A percentile compares a stretch with the other conserved stretches of the same genome.
These are phyloP conservation scores for Panopea generosa DNA, from an alignment of 2,888 invertebrate genomes.

Conservation along the genomic window DNA sequence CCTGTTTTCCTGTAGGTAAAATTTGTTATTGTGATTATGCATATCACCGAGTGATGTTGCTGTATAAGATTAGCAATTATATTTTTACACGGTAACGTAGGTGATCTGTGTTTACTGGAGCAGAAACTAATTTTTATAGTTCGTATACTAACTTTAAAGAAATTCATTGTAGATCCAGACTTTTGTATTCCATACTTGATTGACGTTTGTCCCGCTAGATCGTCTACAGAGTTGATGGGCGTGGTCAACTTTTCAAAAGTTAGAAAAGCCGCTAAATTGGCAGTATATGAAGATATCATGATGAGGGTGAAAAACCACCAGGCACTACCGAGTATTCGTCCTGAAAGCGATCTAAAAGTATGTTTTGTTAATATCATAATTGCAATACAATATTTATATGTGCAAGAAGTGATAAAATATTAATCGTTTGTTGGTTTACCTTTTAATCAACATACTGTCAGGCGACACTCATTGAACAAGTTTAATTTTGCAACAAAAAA, in stretches of 20 bases:
- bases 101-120: too few species aligned
- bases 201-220: slow-evolving; percentile 96
- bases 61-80: too few species aligned
- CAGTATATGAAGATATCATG: slow-evolving; percentile 85
- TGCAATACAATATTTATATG: slow-evolving; percentile 18
- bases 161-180: slow-evolving; percentile 96
- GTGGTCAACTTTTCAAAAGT: slow-evolving; percentile 85
- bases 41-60: too few species aligned
- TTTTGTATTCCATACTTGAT: slow-evolving; percentile 98
- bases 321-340: slow-evolving; percentile 85
- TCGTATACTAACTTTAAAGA: slow-evolving; percentile 93
- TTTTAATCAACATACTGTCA: too few species aligned
- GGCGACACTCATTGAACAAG: too few species aligned
- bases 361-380: not conserved
- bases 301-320: slow-evolving; percentile 86
- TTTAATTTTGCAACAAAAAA: too few species aligned
- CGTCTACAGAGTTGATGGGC: slow-evolving; percentile 97
- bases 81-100: too few species aligned
- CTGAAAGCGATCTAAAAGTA: slow-evolving; percentile 81
- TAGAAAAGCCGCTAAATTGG: slow-evolving; percentile 85
- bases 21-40: too few species aligned
- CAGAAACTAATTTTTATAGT: too few species aligned
- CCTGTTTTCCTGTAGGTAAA: too few species aligned
- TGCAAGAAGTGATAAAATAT: too few species aligned
- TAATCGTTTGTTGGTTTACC: too few species aligned